phyloP scores from a whole-genome alignment of 2,888 invertebrate genomes.

The Pseudoips prasinana region DNA sequence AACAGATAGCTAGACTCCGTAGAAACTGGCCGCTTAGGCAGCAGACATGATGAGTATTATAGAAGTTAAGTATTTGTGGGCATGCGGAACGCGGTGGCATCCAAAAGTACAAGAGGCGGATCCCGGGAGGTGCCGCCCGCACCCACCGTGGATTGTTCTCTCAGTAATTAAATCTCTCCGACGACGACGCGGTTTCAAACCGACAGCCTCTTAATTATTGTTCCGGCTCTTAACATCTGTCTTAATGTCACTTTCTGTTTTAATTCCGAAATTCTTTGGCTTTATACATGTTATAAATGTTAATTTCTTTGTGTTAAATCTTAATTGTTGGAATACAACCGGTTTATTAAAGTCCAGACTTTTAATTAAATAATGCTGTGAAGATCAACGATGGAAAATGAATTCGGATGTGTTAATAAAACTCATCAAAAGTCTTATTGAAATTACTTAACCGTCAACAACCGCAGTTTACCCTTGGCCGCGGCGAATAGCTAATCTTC shows the following conservation, averaged over 20 bases:
- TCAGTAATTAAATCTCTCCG: constrained; percentile 79
- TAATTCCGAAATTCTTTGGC: constrained; percentile 67
- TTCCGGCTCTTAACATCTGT: constrained; percentile 78
- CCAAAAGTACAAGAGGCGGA: constrained; percentile 32
- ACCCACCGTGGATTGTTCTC: constrained; percentile 56
- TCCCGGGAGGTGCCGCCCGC: constrained; percentile 23
- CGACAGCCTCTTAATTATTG: constrained; percentile 81
- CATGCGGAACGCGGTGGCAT: constrained; percentile 9
- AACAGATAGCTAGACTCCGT: too few relatives aligned
- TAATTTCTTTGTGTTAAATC: constrained; percentile 47
- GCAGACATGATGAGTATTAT: too few relatives aligned
- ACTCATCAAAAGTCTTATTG: constrained; percentile 11
- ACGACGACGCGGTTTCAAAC: constrained; percentile 73
- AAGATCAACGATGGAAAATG: not conserved
- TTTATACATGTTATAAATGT: constrained; percentile 51
- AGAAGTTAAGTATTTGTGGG: not conserved
- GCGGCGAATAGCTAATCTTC: constrained; percentile 18
- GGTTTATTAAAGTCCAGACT: constrained; percentile 11
- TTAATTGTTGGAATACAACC: constrained; percentile 29
- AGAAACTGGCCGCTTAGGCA: too few relatives aligned
- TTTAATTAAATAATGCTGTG: constrained; percentile 14
- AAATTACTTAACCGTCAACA: constrained; percentile 15
- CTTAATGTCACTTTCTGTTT: constrained; percentile 75
- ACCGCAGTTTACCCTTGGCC: constrained; percentile 8
- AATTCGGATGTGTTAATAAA: constrained; percentile 4